Base-by-base conservation (phyloP, 1,140 invertebrate species). In the Teleogryllus occipitalis region DNA sequence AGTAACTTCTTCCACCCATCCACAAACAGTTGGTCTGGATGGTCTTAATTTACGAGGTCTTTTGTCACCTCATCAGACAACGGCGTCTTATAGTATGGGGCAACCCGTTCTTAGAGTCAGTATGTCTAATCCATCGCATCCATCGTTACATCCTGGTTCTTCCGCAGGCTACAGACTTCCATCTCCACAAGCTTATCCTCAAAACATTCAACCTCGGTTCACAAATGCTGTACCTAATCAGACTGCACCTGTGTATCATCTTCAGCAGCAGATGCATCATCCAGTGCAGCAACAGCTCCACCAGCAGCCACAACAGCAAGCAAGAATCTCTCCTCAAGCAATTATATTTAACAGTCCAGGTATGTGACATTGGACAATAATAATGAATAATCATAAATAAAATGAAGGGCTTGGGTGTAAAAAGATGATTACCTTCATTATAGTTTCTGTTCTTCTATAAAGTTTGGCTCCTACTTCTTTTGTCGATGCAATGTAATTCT, bases 1-100 rank as follows among this genome's bases (percentile, higher is more conserved):
- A 83, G 87, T 88, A 12, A 87, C 88, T 8, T 88, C 88, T 6
- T 88, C 88, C 5, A 88, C 88, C 0, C 88, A 87, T 85, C 88
- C 89, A 22, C 74, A 75, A 54, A 72, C 77, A 8, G 21, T 81
- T 47, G 78, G 77, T 15, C 18, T 73, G 21, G 75, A 80, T 74
- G 78, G 73, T 4, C 47, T 47, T 47, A 82, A 83, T 78, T 47
- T 82, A n/a, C 80, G 80, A 39, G 77, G 82, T 10, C 78, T 82
- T 74, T 81, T 81, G 47, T 80, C 21, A 75, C 80, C 39, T 81
- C 82, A 77, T 81, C 81, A 77, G 79, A 39, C 39, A 21, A 21
- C 47, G 18, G 39, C 39, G 79, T n/a, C 80, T 47, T 74, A 74
- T 54, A 79, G 8, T 48, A 18, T 72, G 14, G 39, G 18, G 10